phyloP scores from a whole-genome alignment of 92 coral and sea anemone species.

The Epizoanthus fatuus region DNA sequence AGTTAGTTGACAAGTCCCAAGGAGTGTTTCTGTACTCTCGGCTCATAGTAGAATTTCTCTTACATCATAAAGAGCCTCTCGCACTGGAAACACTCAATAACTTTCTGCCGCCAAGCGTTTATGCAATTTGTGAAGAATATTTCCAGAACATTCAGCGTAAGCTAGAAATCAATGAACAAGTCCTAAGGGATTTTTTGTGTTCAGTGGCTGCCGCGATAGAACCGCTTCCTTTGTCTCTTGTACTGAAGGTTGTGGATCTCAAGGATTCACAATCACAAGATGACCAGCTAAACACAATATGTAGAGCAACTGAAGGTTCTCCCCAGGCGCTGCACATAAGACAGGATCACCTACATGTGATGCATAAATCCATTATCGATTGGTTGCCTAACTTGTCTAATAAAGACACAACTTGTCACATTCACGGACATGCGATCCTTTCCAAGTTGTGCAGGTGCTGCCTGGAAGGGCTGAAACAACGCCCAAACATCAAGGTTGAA shows the following conservation, averaged over 20 bases:
- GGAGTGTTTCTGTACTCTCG: conserved; percentile 45
- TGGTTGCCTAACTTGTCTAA: neutral
- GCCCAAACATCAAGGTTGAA: neutral
- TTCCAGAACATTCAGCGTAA: conserved; percentile 17
- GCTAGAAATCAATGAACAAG: conserved; percentile 11
- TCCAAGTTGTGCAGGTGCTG: conserved; percentile 5
- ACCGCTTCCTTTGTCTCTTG: conserved; percentile 37
- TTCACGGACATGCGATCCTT: conserved; percentile 16
- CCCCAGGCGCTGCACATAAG: neutral
- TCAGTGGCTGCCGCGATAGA: conserved; percentile 41
- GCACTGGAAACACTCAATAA: conserved; percentile 17
- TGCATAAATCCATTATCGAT: neutral
- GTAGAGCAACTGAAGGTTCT: conserved; percentile 17
- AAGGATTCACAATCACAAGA: neutral
- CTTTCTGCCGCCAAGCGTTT: conserved; percentile 25
- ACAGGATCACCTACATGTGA: neutral
- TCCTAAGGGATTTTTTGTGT: conserved; percentile 29
- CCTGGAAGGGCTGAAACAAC: neutral
- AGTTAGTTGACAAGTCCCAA: conserved; percentile 26
- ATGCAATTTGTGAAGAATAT: conserved; percentile 15
- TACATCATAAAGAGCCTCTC: neutral
- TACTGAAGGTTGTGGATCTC: neutral
- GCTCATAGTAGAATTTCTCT: conserved; percentile 22
- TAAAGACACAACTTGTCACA: neutral
- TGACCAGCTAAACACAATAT: neutral